These are phyloP conservation scores for Ecdyonurus torrentis DNA, from an alignment of 2,888 invertebrate genomes.

Conservation along the genomic window DNA sequence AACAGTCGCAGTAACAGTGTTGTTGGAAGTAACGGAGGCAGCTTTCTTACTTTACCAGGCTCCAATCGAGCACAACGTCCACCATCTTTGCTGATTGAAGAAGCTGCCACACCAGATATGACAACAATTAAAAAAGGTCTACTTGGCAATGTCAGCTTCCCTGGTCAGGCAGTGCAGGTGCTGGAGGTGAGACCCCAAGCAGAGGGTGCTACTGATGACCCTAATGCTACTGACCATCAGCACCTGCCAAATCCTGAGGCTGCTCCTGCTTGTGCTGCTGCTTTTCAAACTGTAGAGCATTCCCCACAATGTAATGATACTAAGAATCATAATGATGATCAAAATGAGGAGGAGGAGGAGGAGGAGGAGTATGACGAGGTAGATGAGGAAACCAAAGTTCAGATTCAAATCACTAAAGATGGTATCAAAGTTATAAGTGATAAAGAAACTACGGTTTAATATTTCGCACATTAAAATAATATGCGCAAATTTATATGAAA, in stretches of 20 bases:
- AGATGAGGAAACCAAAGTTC: slow-evolving; percentile 27
- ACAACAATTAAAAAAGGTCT: slow-evolving; percentile 20
- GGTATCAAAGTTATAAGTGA: slow-evolving; percentile 65
- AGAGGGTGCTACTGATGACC: slow-evolving; percentile 2
- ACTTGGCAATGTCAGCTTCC: slow-evolving; percentile 13
- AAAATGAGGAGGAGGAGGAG: slow-evolving; percentile 12
- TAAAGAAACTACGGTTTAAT: slow-evolving; percentile 52
- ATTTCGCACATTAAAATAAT: slow-evolving; percentile 1
- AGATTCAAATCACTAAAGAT: slow-evolving; percentile 57
- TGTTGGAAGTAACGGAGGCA: not conserved
- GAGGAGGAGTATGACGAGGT: slow-evolving; percentile 8
- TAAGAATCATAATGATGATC: slow-evolving; percentile 25
- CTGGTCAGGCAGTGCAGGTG: slow-evolving; percentile 15
- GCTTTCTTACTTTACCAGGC: not conserved
- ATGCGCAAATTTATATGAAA: not conserved
- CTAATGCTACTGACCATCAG: not conserved
- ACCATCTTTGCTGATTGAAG: not conserved
- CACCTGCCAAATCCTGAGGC: not conserved
- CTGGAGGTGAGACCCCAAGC: slow-evolving; percentile 12
- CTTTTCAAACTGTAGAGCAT: slow-evolving; percentile 23
- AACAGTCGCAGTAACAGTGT: not conserved
- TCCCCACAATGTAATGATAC: slow-evolving; percentile 18
- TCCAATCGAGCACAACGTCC: not conserved
- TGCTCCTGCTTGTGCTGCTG: slow-evolving; percentile 4
- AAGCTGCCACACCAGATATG: slow-evolving; percentile 20